A percentile compares a stretch with the other conserved stretches of the same genome.
These are phyloP conservation scores for Sphenodon punctatus DNA, from an alignment of 2,797 vertebrate genomes.

Conservation along the genomic window DNA sequence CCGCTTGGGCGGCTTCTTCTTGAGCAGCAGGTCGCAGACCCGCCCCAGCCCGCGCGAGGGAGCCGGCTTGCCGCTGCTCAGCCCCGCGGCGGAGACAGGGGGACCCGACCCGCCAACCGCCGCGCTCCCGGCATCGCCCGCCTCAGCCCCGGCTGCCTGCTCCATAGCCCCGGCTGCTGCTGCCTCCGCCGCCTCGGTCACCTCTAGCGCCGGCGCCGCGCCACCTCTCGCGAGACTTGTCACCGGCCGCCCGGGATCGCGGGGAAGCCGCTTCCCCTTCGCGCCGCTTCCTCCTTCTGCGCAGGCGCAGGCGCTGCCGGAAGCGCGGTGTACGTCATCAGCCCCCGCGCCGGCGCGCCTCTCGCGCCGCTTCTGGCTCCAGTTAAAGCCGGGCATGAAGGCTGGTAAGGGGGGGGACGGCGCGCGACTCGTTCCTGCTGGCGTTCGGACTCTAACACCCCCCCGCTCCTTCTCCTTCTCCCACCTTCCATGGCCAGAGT, in stretches of 20 bases:
- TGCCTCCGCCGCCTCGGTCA: slow-evolving; percentile 72
- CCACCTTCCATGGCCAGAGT: too few relatives aligned
- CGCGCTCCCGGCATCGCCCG: slow-evolving; percentile 28
- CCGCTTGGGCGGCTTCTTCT: slow-evolving; percentile 73
- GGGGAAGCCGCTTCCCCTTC: not conserved
- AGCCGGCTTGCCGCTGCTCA: slow-evolving; percentile 49
- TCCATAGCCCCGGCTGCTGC: slow-evolving; percentile 52
- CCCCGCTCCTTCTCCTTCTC: rapidly evolving
- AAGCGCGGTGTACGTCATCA: not conserved
- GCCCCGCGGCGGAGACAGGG: slow-evolving; percentile 50
- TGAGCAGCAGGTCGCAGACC: slow-evolving; percentile 76
- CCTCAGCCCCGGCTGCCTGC: slow-evolving; percentile 6
- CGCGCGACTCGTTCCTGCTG: too few relatives aligned
- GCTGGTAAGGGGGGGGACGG: too few relatives aligned
- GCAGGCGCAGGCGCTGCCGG: not conserved
- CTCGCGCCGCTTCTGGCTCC: too few relatives aligned
- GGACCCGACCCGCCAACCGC: slow-evolving; percentile 54
- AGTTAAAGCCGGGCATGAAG: too few relatives aligned
- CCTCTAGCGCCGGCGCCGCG: slow-evolving; percentile 67
- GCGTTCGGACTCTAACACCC: too few relatives aligned
- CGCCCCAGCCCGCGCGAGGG: slow-evolving; percentile 72
- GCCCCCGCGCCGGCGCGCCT: not conserved
- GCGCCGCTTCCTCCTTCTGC: not conserved
- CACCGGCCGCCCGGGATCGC: not conserved
- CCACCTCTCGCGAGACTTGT: slow-evolving; percentile 35